Conservation (phyloP, 2,888 invertebrate genomes). For the Atrina japonica region DNA sequence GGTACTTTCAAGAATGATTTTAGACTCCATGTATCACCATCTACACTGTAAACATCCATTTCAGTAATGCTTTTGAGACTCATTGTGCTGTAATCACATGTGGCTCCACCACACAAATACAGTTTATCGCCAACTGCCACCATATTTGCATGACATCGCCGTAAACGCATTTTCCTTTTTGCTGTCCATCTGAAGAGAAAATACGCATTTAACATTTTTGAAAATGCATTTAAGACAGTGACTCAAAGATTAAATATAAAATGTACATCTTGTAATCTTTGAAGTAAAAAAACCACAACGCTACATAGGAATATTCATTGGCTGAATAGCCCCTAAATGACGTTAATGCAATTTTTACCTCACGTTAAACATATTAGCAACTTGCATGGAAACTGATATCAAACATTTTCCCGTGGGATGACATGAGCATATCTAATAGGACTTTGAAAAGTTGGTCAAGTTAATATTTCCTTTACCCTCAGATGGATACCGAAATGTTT, state of each 20-base stretch:
- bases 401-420: too few species aligned
- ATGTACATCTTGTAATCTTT: too few species aligned
- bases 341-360: too few species aligned
- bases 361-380: too few species aligned
- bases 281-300: too few species aligned
- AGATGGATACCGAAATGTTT: too few species aligned
- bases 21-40: conserved; percentile 37
- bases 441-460: too few species aligned
- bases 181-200: conserved; percentile 58
- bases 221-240: neutral
- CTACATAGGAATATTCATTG: too few species aligned
- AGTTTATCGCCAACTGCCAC: conserved; percentile 50
- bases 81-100: conserved; percentile 36
- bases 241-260: neutral
- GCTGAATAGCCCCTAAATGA: too few species aligned
- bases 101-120: conserved; percentile 66
- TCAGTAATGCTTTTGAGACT: conserved; percentile 38
- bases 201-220: neutral
- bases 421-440: too few species aligned
- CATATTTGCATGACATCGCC: conserved; percentile 60
- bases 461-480: too few species aligned
- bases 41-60: conserved; percentile 55
- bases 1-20: neutral
- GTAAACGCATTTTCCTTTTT: conserved; percentile 48
- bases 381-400: too few species aligned